Conservation (phyloP, 2,113 vertebrate species). For the Zosterops hypoxanthus region DNA sequence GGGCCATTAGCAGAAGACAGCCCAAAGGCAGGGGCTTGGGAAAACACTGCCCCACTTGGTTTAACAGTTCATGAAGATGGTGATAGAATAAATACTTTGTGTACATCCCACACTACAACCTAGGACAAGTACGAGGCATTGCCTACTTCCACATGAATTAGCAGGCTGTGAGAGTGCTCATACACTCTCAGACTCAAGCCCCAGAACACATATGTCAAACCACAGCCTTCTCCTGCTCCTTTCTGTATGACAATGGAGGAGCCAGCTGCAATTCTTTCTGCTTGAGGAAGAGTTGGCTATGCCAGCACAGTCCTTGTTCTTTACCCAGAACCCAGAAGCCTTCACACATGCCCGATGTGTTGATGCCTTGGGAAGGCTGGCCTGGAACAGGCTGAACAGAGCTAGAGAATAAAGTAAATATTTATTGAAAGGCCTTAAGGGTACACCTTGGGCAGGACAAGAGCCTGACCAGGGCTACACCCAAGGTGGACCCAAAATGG, state of each 20-base stretch:
- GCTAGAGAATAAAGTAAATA: neutral
- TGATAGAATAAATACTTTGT: too few relatives aligned
- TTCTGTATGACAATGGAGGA: neutral
- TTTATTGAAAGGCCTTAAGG: neutral
- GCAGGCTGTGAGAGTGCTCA: neutral
- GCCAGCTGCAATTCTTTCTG: neutral
- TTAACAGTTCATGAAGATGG: too few relatives aligned
- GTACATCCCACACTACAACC: too few relatives aligned
- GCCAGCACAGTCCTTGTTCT: neutral
- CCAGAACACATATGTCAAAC: neutral
- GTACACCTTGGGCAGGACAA: neutral
- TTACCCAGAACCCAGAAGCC: neutral
- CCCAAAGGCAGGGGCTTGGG: too few relatives aligned
- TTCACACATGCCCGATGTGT: accelerated
- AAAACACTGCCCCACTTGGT: too few relatives aligned
- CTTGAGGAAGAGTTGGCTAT: neutral
- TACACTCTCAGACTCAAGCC: neutral
- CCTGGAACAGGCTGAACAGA: neutral
- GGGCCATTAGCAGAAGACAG: too few relatives aligned
- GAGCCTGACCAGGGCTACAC: neutral
- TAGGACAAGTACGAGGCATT: neutral
- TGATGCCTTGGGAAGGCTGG: neutral
- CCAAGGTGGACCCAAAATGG: neutral
- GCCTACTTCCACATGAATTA: neutral
- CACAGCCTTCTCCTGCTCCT: neutral